Percentiles rank a stretch among this genome's conserved stretches.
phyloP scores from a whole-genome alignment of 2,888 invertebrate species.

The Rhaphigaster nebulosa region DNA sequence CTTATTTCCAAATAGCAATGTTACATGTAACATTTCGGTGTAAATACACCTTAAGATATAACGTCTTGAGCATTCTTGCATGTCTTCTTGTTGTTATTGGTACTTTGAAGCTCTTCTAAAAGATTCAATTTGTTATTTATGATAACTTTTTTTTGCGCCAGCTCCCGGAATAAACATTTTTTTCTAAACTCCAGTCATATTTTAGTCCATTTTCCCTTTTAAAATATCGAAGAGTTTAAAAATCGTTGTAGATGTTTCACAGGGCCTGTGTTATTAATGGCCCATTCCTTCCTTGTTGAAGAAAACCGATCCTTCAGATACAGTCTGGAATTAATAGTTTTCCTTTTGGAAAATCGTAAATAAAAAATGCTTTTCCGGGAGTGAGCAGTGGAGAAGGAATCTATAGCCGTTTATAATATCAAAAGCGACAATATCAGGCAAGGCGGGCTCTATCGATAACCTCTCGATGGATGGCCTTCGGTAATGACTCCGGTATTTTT shows the following conservation, averaged over 20 bases:
- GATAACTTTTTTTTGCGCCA: neutral
- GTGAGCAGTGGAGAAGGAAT: neutral
- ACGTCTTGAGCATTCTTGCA: too few species aligned
- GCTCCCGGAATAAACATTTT: neutral
- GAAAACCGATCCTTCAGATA: neutral
- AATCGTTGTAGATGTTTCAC: neutral
- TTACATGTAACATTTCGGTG: too few species aligned
- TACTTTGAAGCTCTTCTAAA: too few species aligned
- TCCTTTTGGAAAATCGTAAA: neutral
- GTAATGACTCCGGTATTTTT: conserved; percentile 25
- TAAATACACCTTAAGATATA: too few species aligned
- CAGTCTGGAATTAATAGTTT: neutral
- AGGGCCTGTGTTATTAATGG: neutral
- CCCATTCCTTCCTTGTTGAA: neutral
- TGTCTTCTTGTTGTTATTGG: too few species aligned
- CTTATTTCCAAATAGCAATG: too few species aligned
- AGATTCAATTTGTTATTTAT: neutral
- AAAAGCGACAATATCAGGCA: neutral
- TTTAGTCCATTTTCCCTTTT: neutral
- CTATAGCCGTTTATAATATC: neutral
- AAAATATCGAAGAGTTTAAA: neutral
- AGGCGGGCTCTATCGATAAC: neutral
- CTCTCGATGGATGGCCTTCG: neutral
- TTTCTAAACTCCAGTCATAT: neutral
- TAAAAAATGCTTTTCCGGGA: neutral